A percentile compares a stretch with the other conserved stretches of the same genome.
phyloP scores from a whole-genome alignment of 2,797 vertebrate species.

The Pteropus rufus region DNA sequence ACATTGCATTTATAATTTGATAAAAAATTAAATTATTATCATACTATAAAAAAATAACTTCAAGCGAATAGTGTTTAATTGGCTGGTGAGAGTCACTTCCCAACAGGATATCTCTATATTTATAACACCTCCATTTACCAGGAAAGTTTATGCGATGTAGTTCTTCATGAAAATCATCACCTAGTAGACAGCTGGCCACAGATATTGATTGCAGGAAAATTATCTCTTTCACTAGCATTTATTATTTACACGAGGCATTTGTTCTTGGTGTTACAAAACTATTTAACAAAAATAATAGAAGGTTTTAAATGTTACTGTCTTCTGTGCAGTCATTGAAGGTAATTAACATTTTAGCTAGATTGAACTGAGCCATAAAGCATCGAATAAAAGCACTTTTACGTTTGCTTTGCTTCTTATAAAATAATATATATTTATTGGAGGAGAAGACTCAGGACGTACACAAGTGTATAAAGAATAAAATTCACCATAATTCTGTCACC shows the following conservation, averaged over 20 bases:
- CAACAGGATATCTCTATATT: not conserved
- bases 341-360: slow-evolving; percentile 48
- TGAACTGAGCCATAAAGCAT: not conserved
- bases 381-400: slow-evolving; percentile 19
- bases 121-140: not conserved
- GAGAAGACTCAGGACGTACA: not conserved
- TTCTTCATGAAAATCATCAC: not conserved
- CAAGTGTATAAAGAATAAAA: not conserved
- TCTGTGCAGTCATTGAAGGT: not conserved
- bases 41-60: not conserved
- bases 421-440: not conserved
- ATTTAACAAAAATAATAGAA: slow-evolving; percentile 31
- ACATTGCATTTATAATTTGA: not conserved
- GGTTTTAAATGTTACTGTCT: not conserved
- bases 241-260: not conserved
- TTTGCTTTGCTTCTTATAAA: not conserved
- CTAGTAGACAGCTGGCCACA: not conserved
- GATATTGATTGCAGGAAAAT: not conserved
- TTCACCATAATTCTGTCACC: not conserved
- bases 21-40: not conserved
- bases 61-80: not conserved
- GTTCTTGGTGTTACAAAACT: not conserved
- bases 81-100: not conserved
- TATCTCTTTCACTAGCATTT: not conserved
- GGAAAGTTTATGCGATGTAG: not conserved